Conservation (phyloP, 2,888 invertebrate genomes). For the Steinernema carpocapsae region DNA sequence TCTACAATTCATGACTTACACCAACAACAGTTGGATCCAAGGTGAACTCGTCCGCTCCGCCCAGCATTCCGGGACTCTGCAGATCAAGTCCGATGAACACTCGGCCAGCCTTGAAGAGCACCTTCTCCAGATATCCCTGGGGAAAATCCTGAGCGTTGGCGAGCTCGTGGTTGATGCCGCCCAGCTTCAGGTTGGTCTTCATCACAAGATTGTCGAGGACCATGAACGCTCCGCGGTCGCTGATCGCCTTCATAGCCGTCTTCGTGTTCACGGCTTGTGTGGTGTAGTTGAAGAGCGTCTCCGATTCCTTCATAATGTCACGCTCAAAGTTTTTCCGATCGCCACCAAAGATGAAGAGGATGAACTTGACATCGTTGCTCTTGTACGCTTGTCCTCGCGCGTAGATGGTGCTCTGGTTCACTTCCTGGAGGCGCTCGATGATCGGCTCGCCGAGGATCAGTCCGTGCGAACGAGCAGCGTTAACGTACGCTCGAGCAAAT, state of each 20-base stretch:
- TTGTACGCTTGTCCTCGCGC: neutral
- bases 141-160: neutral
- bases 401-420: neutral
- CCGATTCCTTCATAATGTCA: conserved; percentile 7
- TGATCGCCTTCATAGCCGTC: neutral
- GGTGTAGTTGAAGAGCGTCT: conserved; percentile 7
- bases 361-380: neutral
- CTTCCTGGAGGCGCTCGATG: neutral
- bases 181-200: conserved; percentile 21
- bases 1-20: neutral
- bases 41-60: conserved; percentile 5
- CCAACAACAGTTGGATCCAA: conserved; percentile 18
- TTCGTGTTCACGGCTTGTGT: neutral
- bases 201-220: conserved; percentile 13
- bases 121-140: neutral
- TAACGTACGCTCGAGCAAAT: neutral
- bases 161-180: conserved; percentile 5
- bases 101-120: neutral
- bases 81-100: conserved; percentile 22
- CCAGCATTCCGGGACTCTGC: conserved; percentile 6
- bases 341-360: conserved; percentile 20
- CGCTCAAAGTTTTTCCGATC: neutral
- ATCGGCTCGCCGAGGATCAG: neutral
- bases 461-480: neutral
- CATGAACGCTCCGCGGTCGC: neutral